phyloP scores from a whole-genome alignment of 2,113 vertebrate genomes.

The Hystrix brachyura region DNA sequence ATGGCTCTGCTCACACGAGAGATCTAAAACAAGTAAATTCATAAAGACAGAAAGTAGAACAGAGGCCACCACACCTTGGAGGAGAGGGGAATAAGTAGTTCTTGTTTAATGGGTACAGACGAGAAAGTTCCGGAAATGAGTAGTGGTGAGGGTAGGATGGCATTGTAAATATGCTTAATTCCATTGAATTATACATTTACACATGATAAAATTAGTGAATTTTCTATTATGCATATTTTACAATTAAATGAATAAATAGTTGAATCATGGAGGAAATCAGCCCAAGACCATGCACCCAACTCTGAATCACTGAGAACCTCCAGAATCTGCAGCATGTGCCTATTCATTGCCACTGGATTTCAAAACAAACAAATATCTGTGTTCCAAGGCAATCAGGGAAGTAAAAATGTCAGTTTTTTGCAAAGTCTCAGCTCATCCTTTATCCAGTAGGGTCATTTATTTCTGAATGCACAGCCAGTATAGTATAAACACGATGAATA shows the following conservation, averaged over 20 bases:
- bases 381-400: background rate
- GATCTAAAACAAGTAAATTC: background rate
- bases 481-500: background rate
- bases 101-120: background rate
- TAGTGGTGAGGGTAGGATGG: background rate
- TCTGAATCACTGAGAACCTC: background rate
- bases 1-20: background rate
- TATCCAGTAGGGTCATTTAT: background rate
- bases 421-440: background rate
- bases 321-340: fast-evolving
- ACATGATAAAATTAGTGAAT: background rate
- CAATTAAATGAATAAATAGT: background rate
- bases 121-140: background rate
- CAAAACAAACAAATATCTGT: constrained; percentile 45
- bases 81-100: background rate
- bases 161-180: background rate
- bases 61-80: background rate
- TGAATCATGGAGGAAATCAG: constrained; percentile 20
- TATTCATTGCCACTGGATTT: constrained; percentile 43
- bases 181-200: background rate
- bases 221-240: constrained; percentile 12
- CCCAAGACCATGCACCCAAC: background rate
- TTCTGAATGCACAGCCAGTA: background rate
- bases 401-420: background rate
- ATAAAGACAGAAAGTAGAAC: background rate